Evolutionary conservation across 2,113 vertebrate genomes (phyloP), one percentile per base, ranked within the genome.

Genomic region (Takifugu bimaculatus): DNA sequence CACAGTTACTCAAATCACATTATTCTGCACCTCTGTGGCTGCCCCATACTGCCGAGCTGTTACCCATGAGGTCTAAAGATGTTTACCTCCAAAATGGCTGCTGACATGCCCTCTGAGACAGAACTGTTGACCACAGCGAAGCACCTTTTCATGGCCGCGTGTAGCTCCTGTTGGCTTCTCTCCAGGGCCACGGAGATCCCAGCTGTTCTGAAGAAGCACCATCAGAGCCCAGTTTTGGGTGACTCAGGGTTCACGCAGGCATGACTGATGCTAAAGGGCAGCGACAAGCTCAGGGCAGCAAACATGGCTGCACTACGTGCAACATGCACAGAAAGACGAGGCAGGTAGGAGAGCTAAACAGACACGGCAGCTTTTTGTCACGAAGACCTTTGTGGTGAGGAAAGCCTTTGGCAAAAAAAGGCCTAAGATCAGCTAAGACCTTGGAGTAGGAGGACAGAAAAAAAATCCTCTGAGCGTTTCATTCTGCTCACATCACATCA

Each of bases 91-190:
- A 99, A 89, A 65, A 99, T 85, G 50, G 94, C 94, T 0, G 94
- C 95, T 0, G 96, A 98, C 96, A 99, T 99, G 50, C 97, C 97
- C 72, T 99, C 96, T 0, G 95, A 98, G 65, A 88, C 2, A 0
- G 96, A 98, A 85, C 94, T 95, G 89, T 99, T 99, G 54, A 98
- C 93, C 74, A 97, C 62, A 0, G 94, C 93, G 25, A 88, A 93
- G 70, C 93, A 90, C 49, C 72, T 89, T 79, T 75, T 89, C 79
- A 96, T 63, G 10, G 84, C 90, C 0, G 94, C 93, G 0, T 98
- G 95, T 1, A 99, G 91, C 75, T 97, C 92, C 42, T 70, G 84
- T 57, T 92, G 94, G 1, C 90, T 82, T 74, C 93, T 88, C 84
- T 94, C 94, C 1, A 66, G 78, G 1, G 93, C 65, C 70, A 97